Conservation (phyloP, 2,797 vertebrate genomes). For the Leuciscus waleckii region DNA sequence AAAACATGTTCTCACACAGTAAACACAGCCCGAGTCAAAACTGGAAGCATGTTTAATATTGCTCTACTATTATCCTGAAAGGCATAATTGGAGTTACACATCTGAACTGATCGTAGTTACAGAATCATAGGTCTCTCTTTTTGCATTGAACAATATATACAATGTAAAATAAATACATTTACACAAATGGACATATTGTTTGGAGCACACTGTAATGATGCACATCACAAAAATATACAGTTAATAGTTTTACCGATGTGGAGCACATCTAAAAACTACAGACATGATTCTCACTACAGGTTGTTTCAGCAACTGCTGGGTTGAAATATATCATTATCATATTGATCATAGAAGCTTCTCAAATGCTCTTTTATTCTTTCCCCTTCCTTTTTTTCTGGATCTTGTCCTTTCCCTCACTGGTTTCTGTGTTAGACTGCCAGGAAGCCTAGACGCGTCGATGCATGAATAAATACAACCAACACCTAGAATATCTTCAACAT, state of each 20-base stretch:
- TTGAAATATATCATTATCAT: conserved; percentile 69
- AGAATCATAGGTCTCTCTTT: conserved; percentile 99
- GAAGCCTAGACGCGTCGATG: conserved; percentile 85
- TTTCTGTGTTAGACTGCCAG: conserved; percentile 87
- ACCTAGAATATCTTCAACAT: conserved; percentile 87
- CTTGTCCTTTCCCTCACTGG: conserved; percentile 43
- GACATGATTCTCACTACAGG: conserved; percentile 97
- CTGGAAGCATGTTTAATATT: conserved; percentile 99
- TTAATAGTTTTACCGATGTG: conserved; percentile 99
- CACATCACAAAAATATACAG: conserved; percentile 99
- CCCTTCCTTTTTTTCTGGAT: conserved; percentile 73
- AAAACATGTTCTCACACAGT: conserved; percentile 46
- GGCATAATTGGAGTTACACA: conserved; percentile 99
- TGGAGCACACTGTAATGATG: conserved; percentile 99
- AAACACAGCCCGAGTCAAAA: conserved; percentile 86
- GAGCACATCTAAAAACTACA: conserved; percentile 98
- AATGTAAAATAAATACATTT: conserved; percentile 99
- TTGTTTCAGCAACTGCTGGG: conserved; percentile 92
- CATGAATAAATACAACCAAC: conserved; percentile 94
- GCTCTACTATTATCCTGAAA: conserved; percentile 99
- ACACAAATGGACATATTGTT: conserved; percentile 99
- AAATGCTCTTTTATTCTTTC: conserved; percentile 75
- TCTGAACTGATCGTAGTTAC: conserved; percentile 99
- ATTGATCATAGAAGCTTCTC: conserved; percentile 75
- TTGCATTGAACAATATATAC: conserved; percentile 99